These are phyloP conservation scores for Cyprinodon brontotheroides DNA, from an alignment of 2,113 vertebrate genomes.

Conservation along the genomic window DNA sequence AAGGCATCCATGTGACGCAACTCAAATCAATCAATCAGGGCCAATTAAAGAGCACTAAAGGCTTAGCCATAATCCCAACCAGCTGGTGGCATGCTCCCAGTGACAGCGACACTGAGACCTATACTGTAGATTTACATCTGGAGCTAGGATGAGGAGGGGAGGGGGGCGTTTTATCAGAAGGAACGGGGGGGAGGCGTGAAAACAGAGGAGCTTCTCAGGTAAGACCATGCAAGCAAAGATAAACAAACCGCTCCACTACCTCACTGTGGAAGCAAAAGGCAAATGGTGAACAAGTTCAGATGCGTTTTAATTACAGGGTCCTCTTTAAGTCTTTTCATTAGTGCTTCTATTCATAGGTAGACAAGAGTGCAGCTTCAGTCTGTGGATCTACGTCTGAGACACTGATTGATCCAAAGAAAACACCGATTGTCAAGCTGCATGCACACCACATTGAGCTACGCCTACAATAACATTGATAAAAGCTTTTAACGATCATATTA, in stretches of 20 bases:
- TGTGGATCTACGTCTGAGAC: background rate
- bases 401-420: background rate
- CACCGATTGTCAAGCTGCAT: background rate
- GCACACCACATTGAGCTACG: background rate
- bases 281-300: constrained; percentile 36
- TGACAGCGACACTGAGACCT: constrained; percentile 16
- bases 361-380: background rate
- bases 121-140: constrained; percentile 6
- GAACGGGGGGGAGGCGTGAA: background rate
- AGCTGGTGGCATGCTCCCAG: constrained; percentile 50
- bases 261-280: constrained; percentile 18
- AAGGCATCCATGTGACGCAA: constrained; percentile 36
- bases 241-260: constrained; percentile 18
- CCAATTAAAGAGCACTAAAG: constrained; percentile 58
- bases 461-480: background rate
- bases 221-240: constrained; percentile 20
- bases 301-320: constrained; percentile 24
- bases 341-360: background rate
- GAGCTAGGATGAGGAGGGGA: background rate
- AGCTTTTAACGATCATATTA: too few relatives aligned
- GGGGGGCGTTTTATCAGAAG: too few relatives aligned
- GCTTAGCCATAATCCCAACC: constrained; percentile 58
- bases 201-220: background rate
- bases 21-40: constrained; percentile 65
- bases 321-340: background rate